These are phyloP conservation scores for Cydia amplana DNA, from an alignment of 1,140 invertebrate species.

Conservation along the genomic window DNA sequence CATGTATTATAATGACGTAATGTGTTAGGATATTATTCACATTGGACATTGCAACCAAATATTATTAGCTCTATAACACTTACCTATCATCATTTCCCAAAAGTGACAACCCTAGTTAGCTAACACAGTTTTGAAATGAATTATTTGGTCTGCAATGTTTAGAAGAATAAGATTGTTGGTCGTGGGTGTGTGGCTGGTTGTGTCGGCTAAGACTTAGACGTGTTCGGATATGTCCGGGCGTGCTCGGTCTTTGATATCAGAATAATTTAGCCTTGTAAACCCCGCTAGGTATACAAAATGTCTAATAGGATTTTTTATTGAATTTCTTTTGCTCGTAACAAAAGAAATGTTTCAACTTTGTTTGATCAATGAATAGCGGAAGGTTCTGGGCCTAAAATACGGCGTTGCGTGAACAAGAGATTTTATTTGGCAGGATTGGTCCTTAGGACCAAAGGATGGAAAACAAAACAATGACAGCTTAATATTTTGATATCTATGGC, in stretches of 20 bases:
- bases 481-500: not conserved
- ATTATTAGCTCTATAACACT: not conserved
- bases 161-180: not conserved
- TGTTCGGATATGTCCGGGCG: not conserved
- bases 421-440: too few relatives aligned
- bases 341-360: too few relatives aligned
- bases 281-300: too few relatives aligned
- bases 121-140: not conserved
- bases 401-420: too few relatives aligned
- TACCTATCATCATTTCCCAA: not conserved
- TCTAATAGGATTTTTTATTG: too few relatives aligned
- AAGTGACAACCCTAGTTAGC: too few relatives aligned
- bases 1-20: not conserved
- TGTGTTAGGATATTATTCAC: conserved; percentile 3
- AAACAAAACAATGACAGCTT: too few relatives aligned
- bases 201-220: not conserved
- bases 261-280: not conserved
- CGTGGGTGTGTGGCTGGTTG: conserved; percentile 4
- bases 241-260: not conserved
- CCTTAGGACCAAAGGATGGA: too few relatives aligned
- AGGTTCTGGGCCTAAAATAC: too few relatives aligned
- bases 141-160: conserved; percentile 6
- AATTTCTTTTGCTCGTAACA: too few relatives aligned
- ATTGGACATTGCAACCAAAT: not conserved
- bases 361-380: too few relatives aligned